These are phyloP conservation scores for Ophioninae sp. DNA, from an alignment of 2,888 invertebrate genomes.

Conservation along the genomic window DNA sequence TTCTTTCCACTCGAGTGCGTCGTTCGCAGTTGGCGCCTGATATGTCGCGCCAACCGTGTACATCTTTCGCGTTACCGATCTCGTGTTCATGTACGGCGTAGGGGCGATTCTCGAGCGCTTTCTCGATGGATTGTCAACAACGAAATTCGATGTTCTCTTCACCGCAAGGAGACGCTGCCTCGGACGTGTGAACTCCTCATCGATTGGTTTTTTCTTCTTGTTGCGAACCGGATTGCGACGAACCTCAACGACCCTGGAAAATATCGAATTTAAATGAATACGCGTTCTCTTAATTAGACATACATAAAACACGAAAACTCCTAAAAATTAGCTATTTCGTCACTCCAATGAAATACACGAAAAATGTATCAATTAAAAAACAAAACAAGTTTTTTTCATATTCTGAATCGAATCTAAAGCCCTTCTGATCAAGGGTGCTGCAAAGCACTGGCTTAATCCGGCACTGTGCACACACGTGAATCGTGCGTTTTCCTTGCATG, in stretches of 20 bases:
- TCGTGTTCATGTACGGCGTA: slow-evolving; percentile 76
- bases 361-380: no score
- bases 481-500: no score
- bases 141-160: slow-evolving; percentile 62
- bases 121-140: slow-evolving; percentile 42
- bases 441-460: no score
- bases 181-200: slow-evolving; percentile 66
- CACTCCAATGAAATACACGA: no score
- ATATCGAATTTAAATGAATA: slow-evolving; percentile 39
- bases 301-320: neutral
- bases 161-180: slow-evolving; percentile 69
- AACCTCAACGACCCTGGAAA: slow-evolving; percentile 65
- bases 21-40: slow-evolving; percentile 73
- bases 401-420: no score
- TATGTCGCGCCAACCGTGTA: slow-evolving; percentile 77
- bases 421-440: no score
- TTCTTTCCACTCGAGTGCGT: slow-evolving; percentile 75
- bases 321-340: no score
- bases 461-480: no score
- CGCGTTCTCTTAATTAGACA: neutral
- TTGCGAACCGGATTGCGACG: slow-evolving; percentile 70
- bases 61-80: slow-evolving; percentile 77
- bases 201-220: slow-evolving; percentile 68
- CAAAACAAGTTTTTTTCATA: no score
- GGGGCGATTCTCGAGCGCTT: slow-evolving; percentile 63